Evolutionary conservation across 2,797 vertebrate genomes (phyloP).

Genomic region (Poecilia velifera): DNA sequence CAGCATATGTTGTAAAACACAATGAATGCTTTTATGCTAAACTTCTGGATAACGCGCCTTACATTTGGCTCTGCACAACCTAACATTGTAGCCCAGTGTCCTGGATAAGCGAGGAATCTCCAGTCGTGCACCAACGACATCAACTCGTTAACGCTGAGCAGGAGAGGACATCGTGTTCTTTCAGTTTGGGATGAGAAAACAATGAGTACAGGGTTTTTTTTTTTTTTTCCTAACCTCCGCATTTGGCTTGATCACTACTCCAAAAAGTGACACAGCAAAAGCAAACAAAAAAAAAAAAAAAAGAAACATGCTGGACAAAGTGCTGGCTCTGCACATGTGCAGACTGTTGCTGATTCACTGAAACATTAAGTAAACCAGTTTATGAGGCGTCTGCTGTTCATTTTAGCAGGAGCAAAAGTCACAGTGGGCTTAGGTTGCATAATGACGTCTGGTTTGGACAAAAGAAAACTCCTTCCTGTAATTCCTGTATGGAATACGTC

Average conservation of each 20-base stretch:
- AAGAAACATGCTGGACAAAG: neutral
- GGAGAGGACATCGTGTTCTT: constrained; percentile 39
- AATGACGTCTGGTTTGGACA: neutral
- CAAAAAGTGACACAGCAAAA: neutral
- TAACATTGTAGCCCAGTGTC: neutral
- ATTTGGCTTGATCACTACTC: neutral
- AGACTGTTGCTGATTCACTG: constrained; percentile 20
- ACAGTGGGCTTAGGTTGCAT: neutral
- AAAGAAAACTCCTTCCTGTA: neutral
- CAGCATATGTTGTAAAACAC: constrained; percentile 37
- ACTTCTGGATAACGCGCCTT: constrained; percentile 15
- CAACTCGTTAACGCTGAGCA: constrained; percentile 18
- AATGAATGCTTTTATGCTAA: constrained; percentile 39
- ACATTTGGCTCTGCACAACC: constrained; percentile 6
- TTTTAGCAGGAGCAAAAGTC: constrained; percentile 1
- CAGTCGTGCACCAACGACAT: constrained; percentile 1
- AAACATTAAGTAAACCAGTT: constrained; percentile 8
- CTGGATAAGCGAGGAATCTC: constrained; percentile 20
- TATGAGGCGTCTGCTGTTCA: neutral
- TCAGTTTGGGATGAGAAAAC: constrained; percentile 30
- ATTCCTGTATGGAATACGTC: neutral
- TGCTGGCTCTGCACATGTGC: neutral
- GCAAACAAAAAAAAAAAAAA: neutral
- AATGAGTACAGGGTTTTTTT: neutral
- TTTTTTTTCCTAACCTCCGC: neutral